Conservation (phyloP, 2,888 invertebrate species). For the Schrankia costaestrigalis region DNA sequence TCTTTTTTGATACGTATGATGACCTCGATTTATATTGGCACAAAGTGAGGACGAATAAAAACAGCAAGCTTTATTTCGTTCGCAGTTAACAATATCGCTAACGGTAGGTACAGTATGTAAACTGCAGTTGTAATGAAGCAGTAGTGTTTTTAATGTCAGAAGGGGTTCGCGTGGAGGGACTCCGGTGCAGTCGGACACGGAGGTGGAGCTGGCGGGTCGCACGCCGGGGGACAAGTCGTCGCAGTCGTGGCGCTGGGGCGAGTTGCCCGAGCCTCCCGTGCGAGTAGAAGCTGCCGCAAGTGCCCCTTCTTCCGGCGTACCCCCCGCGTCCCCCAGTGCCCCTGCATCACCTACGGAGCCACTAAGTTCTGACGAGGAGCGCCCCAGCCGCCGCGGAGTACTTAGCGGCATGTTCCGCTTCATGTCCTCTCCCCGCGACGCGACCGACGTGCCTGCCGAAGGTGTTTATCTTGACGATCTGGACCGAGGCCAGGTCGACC, state of each 20-base stretch:
- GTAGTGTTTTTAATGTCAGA: slow-evolving; percentile 7
- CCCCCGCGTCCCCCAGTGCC: slow-evolving; percentile 43
- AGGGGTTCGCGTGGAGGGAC: slow-evolving; percentile 87
- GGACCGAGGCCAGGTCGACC: slow-evolving; percentile 93
- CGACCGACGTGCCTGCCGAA: slow-evolving; percentile 80
- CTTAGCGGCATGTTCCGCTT: slow-evolving; percentile 96
- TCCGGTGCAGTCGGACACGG: slow-evolving; percentile 96
- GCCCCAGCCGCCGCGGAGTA: slow-evolving; percentile 83
- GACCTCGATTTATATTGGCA: slow-evolving; percentile 7
- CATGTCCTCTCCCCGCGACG: slow-evolving; percentile 82
- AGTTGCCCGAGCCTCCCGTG: slow-evolving; percentile 84
- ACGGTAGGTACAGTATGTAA: too few relatives aligned
- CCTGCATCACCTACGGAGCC: slow-evolving; percentile 62
- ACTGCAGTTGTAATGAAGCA: too few relatives aligned
- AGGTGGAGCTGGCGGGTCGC: slow-evolving; percentile 87
- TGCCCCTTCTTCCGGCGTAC: too few relatives aligned
- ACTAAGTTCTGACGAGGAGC: slow-evolving; percentile 76
- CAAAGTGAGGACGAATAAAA: slow-evolving; percentile 1
- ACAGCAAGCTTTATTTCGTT: too few relatives aligned
- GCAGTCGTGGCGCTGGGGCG: slow-evolving; percentile 95
- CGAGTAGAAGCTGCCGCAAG: slow-evolving; percentile 42
- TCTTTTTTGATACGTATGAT: too few relatives aligned
- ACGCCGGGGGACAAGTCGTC: slow-evolving; percentile 71
- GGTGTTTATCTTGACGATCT: slow-evolving; percentile 96
- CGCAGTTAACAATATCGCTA: too few relatives aligned